Conservation (phyloP, 2,888 invertebrate genomes). For the Gastrophysa polygoni region DNA sequence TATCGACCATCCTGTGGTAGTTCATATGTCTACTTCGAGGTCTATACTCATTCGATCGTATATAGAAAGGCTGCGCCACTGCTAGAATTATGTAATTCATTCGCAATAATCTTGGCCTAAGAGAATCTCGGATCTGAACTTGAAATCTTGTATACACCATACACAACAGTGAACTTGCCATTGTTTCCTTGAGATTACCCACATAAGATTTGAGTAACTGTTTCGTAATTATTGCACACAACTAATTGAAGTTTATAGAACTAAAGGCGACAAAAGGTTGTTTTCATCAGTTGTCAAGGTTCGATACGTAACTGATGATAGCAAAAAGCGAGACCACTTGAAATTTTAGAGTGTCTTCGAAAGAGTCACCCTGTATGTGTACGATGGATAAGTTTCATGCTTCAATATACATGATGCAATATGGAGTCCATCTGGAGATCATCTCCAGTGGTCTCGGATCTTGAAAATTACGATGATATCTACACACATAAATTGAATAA, state of each 20-base stretch:
- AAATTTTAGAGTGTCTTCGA: too few species aligned
- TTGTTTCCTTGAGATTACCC: neutral
- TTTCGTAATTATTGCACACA: conserved; percentile 11
- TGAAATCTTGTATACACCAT: conserved; percentile 18
- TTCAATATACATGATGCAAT: too few species aligned
- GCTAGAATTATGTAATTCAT: conserved; percentile 23
- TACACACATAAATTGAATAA: conserved; percentile 33
- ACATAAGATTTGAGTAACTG: conserved; percentile 15
- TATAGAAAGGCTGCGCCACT: neutral
- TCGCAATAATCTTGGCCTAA: conserved; percentile 20
- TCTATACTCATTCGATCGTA: too few species aligned
- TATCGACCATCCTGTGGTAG: too few species aligned
- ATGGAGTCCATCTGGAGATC: conserved; percentile 15
- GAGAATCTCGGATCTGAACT: conserved; percentile 24
- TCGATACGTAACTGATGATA: too few species aligned
- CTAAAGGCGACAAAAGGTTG: too few species aligned
- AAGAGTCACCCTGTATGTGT: too few species aligned
- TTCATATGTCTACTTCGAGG: too few species aligned
- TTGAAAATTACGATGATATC: conserved; percentile 28
- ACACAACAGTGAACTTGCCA: conserved; percentile 31
- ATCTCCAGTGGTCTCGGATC: conserved; percentile 2
- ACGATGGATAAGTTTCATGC: too few species aligned
- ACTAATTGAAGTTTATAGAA: too few species aligned
- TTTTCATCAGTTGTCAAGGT: too few species aligned
- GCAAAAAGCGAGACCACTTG: too few species aligned